Evolutionary conservation across 1,140 invertebrate genomes (phyloP).

Genomic region (Phthorimaea operculella): DNA sequence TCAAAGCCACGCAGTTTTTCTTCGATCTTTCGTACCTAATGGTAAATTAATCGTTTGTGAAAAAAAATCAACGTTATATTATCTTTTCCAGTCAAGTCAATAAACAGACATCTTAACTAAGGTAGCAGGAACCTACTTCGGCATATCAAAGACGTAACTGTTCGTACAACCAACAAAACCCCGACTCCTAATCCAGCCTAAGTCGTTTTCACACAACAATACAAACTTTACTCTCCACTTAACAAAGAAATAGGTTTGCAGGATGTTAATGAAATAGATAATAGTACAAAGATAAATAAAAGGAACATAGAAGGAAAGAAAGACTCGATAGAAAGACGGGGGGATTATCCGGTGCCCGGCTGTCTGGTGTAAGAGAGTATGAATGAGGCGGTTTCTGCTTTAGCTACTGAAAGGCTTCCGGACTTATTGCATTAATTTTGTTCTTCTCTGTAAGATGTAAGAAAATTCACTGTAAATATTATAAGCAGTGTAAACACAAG

Average conservation of each 20-base stretch:
- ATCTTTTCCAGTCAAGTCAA: background rate
- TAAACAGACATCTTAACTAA: background rate
- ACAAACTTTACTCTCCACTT: background rate
- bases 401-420: background rate
- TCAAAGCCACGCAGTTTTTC: no score
- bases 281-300: background rate
- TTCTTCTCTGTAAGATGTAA: constrained; percentile 44
- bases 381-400: background rate
- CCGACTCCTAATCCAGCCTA: background rate
- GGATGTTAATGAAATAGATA: constrained; percentile 1
- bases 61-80: no score
- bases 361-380: background rate
- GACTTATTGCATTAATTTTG: constrained; percentile 25
- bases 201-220: constrained; percentile 1
- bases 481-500: no score
- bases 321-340: no score
- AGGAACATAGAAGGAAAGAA: no score
- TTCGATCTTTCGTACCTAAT: no score
- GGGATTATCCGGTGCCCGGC: background rate
- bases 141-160: background rate
- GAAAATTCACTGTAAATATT: no score
- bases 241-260: background rate
- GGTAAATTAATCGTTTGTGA: no score
- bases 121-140: background rate
- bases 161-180: background rate